These are phyloP conservation scores for Nipponacmea schrenckii DNA, from an alignment of 2,888 invertebrate species.

Conservation along the genomic window DNA sequence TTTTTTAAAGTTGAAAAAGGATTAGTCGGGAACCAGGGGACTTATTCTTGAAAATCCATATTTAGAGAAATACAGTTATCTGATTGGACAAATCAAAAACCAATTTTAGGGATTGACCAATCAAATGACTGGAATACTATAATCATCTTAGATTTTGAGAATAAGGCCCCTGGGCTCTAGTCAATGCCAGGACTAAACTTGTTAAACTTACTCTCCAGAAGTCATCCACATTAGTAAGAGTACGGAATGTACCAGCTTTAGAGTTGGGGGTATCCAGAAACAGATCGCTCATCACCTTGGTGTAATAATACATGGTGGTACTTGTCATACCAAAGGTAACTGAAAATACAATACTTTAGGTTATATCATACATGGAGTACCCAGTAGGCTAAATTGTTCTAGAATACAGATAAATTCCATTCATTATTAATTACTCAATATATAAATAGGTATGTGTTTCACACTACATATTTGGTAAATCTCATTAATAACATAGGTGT, in stretches of 20 bases:
- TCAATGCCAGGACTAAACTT: constrained; percentile 45
- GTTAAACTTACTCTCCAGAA: constrained; percentile 73
- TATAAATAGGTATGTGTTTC: too few relatives aligned
- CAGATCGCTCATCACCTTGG: constrained; percentile 72
- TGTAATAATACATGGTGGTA: constrained; percentile 74
- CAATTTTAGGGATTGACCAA: too few relatives aligned
- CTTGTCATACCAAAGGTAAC: constrained; percentile 73
- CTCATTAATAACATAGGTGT: too few relatives aligned
- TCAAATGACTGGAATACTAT: background rate
- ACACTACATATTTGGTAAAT: too few relatives aligned
- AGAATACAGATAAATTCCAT: too few relatives aligned
- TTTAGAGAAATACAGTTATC: background rate
- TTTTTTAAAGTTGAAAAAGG: too few relatives aligned
- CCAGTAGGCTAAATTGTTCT: too few relatives aligned
- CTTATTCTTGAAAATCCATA: background rate
- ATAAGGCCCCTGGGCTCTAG: background rate
- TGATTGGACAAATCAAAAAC: too few relatives aligned
- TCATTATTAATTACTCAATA: too few relatives aligned
- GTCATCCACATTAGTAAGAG: constrained; percentile 68
- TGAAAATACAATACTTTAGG: constrained; percentile 49
- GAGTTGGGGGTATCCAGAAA: constrained; percentile 71
- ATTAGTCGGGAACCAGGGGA: too few relatives aligned
- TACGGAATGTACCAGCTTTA: constrained; percentile 57
- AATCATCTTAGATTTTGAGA: background rate
- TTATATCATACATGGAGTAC: too few relatives aligned